Base-by-base conservation (phyloP, 2,797 vertebrate genomes). In the Triplophysa bombifrons region DNA sequence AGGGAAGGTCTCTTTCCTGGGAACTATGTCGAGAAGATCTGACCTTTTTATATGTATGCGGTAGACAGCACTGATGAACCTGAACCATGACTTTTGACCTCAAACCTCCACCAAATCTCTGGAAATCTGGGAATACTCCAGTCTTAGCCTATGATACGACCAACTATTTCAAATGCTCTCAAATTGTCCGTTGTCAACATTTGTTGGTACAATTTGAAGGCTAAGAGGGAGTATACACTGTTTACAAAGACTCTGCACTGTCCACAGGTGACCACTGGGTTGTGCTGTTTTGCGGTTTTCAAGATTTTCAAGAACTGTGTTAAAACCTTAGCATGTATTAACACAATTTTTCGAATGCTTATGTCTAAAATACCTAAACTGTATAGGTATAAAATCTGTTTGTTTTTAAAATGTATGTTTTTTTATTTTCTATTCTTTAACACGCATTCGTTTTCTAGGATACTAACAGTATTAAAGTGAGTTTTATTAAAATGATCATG, bases 21-120 rank as follows among this genome's bases (percentile, higher is more conserved):
- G 30, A 99, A 99, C 89, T 98, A 98, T 0, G 98, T 99, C 83
- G 95, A 97, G 91, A 99, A 96, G 91, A 96, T 99, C 82, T 99
- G 92, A 98, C 16, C 11, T 69, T 17, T 38, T 14, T 8, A 4
- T 17, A 13, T 17, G 6, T 25, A 11, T 55, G 44, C 63, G 38
- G 58, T 56, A 27, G 69, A 30, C 5, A 17, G 30, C 17, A 48
- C 69, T 46, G 50, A 80, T 55, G 4, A 63, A 65, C 41, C 70
- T 50, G 25, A 20, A 46, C 20, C 4, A 14, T 65, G 48, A 75
- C 61, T n/a, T 65, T 56, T 78, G 25, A 72, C 51, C 77, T 77
- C 64, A 80, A 72, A 70, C 56, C 66, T 67, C 50, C 48, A 17
- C 46, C 30, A 3, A 20, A 20, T 55, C 44, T 60, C 51, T 22